Base-by-base conservation (phyloP, 1,140 invertebrate species). In the Eriosoma lanigerum region DNA sequence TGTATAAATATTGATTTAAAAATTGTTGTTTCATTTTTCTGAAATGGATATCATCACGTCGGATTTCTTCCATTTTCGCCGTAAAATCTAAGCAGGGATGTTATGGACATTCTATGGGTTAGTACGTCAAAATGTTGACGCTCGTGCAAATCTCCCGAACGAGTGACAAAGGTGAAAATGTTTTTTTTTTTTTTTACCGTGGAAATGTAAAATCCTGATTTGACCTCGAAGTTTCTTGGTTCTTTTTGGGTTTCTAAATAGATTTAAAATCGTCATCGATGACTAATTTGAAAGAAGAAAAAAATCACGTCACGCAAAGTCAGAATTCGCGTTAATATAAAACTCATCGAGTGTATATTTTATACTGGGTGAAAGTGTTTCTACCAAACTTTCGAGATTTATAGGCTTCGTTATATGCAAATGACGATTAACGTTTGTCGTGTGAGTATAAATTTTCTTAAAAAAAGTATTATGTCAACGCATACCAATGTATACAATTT, bases 121-220 rank as follows among this genome's bases (percentile, higher is more conserved):
- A 4, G 17, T 66, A 6, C 13, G n/a, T 48, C 44, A 44, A 44
- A 38, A n/a, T n/a, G 44, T 68, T 6, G n/a, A 58, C 73, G 50
- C 15, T 76, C 73, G 73, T 76, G 44, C 73, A 76, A 76, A 54
- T 76, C 73, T 76, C 73, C 52, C 32, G 32, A 38, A 38, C 8
- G 32, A 8, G 8, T 8, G 32, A 38, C 32, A 8, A n/a, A 38
- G 32, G 32, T 4, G 32, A 38, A n/a, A n/a, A n/a, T n/a, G 32
- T 38, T 38, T 4, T 38, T 38, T 8, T 38, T 8, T 8, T 8
- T 4, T 38, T 38, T 38, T 38, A 38, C n/a, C 13, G 21, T 15
- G 56, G 21, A 15, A 58, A 58, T 58, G 2, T 5, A 24, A 5
- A 15, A n/a, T 58, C 24, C 24, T 5, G 13, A 58, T 15, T 58